Evolutionary conservation across 2,113 vertebrate species (phyloP), one percentile per base, ranked within the genome.

Genomic region (Poicephalus meyeri): DNA sequence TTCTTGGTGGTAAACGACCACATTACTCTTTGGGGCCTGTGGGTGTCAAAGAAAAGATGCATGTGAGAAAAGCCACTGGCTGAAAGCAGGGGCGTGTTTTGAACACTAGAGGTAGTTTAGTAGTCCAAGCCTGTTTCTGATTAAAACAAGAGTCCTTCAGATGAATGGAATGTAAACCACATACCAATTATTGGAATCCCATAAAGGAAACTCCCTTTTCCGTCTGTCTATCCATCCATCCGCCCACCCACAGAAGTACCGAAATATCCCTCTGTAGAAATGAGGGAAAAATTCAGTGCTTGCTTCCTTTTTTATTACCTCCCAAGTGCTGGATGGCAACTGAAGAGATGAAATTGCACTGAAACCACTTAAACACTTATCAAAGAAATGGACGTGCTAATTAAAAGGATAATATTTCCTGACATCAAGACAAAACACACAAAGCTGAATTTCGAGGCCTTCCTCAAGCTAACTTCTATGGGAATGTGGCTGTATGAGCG

Each of bases 201-300:
- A 96, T 87, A 92, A 96, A 98, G 97, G 97, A 97, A 98, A 96
- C 97, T 97, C 97, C 96, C 93, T 95, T 96, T 98, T 97, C 93
- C 76, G n/a, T 97, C 96, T 96, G 84, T 96, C 93, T 95, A 74
- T 97, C 93, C 91, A 93, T 95, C 88, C 71, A 63, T 96, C 89
- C 1, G 88, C 93, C 97, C 96, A 97, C 96, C 97, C 97, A 96
- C 93, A 91, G 47, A 74, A 89, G 60, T 80, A 46, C 46, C 55
- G 89, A 95, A 95, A 95, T 94, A 95, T 82, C 66, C 52, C 60
- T 96, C 66, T n/a, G 85, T 85, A 93, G 65, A 94, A 94, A 94
- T 23, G 16, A 68, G 87, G 96, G 94, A 96, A 97, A 97, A 96
- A 90, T 79, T 82, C 68, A 46, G 53, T 58, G 39, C 60, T 92